Percentiles rank a stretch among this genome's conserved stretches.
Conservation (phyloP, 1,140 invertebrate species). For the Latrodectus geometricus region DNA sequence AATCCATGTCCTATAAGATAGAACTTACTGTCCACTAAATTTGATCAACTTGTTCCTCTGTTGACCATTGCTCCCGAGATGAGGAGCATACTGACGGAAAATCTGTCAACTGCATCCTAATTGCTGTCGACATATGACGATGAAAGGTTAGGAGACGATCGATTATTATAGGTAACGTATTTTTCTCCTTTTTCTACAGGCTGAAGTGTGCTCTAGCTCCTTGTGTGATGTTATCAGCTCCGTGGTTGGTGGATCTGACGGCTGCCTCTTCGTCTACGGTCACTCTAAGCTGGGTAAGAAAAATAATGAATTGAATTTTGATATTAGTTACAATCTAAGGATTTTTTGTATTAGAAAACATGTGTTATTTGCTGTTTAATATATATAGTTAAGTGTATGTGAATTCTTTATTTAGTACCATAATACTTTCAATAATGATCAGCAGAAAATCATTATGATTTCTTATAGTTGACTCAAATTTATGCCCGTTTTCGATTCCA, state of each 20-base stretch:
- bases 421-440: too few species aligned
- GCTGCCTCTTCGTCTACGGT: conserved; percentile 70
- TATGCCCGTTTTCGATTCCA: too few species aligned
- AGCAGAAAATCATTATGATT: too few species aligned
- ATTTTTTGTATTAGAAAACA: not conserved
- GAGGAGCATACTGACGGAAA: conserved; percentile 11
- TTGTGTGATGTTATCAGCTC: conserved; percentile 70
- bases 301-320: not conserved
- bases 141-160: conserved; percentile 26
- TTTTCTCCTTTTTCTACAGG: conserved; percentile 67
- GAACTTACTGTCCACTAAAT: too few species aligned
- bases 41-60: not conserved
- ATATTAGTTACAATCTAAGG: not conserved
- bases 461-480: too few species aligned
- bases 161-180: conserved; percentile 1
- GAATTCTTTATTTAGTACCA: too few species aligned
- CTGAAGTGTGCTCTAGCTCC: conserved; percentile 71
- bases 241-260: conserved; percentile 70
- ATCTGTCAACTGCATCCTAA: conserved; percentile 37
- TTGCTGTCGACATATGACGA: conserved; percentile 40
- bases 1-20: too few species aligned
- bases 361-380: too few species aligned
- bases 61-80: not conserved
- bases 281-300: conserved; percentile 63
- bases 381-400: too few species aligned